Base-by-base conservation (phyloP, 2,113 vertebrate genomes). In the Myotis davidii region DNA sequence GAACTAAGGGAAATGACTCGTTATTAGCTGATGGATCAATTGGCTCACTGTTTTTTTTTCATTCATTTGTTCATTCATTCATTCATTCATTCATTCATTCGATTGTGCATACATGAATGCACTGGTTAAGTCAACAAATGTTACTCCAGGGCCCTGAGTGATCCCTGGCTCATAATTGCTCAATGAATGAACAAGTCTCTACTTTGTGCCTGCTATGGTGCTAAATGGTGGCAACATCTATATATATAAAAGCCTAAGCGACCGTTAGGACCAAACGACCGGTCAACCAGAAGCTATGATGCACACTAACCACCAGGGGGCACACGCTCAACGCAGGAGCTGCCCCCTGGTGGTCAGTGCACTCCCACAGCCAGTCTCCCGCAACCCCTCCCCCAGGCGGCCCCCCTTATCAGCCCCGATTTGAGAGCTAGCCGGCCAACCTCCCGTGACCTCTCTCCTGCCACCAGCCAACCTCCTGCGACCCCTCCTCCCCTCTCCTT, bases 221-320 rank as follows among this genome's bases (percentile, higher is more conserved):
- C 42, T 21, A 45, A 27, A 11, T 6, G 1, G 34, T 6, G 8
- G 65, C 18, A 50, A 54, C 11, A n/a, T 59, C 56, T 59, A 2
- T 23, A 9, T 56, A 23, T 21, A 23, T 9, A 56, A 56, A 56
- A 56, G 52, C 52, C 52, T 54, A 54, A 54, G 52, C 4, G 6
- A 54, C 52, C 17, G 6, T 54, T 54, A 8, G 0, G 0, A 54
- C 18, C 1, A 5, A 20, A 54, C 2, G 6, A 20, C 6, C 0
- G 6, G 52, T 54, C 6, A 0, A 54, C 6, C 18, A 54, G 52
- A 20, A 6, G 52, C 18, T 54, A 20, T 54, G 52, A 54, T 6
- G 18, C 52, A 2, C 52, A 54, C 17, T 54, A 1, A 54, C 52
- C 52, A 54, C 52, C 18, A 18, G 52, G 52, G 52, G 52, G 48